A percentile compares a stretch with the other conserved stretches of the same genome.
These are phyloP conservation scores for Chymomyza costata DNA, from an alignment of 1,140 invertebrate genomes.

Conservation along the genomic window DNA sequence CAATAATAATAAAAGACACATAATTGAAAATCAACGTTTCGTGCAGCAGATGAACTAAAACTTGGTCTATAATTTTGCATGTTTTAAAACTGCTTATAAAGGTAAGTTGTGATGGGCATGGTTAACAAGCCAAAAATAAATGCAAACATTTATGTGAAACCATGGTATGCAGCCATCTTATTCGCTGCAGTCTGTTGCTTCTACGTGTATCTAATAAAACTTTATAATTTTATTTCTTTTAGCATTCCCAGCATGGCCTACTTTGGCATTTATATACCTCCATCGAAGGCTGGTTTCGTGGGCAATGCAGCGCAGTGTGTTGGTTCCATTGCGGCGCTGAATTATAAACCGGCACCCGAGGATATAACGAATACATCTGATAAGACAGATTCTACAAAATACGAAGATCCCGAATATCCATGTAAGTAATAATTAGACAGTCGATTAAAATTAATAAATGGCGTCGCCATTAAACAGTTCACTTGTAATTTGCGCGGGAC, in stretches of 20 bases:
- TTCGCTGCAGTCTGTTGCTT: no score
- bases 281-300: slow-evolving; percentile 50
- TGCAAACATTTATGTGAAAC: no score
- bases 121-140: no score
- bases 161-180: no score
- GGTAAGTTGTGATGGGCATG: no score
- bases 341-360: slow-evolving; percentile 19
- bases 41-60: no score
- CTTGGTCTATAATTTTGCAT: no score
- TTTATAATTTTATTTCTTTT: no score
- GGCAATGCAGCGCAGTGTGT: slow-evolving; percentile 34
- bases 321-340: slow-evolving; percentile 53
- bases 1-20: no score
- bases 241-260: slow-evolving; percentile 45
- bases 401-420: slow-evolving; percentile 55
- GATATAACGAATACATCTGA: background rate
- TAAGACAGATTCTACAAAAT: background rate
- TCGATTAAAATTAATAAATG: background rate
- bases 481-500: background rate
- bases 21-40: no score
- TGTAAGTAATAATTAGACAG: slow-evolving; percentile 34
- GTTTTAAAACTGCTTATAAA: no score
- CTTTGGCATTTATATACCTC: slow-evolving; percentile 55
- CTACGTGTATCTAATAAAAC: no score
- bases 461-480: background rate